A percentile compares a stretch with the other conserved stretches of the same genome.
These are phyloP conservation scores for Cyprinodon tularosa DNA, from an alignment of 2,113 vertebrate genomes.

Conservation along the genomic window DNA sequence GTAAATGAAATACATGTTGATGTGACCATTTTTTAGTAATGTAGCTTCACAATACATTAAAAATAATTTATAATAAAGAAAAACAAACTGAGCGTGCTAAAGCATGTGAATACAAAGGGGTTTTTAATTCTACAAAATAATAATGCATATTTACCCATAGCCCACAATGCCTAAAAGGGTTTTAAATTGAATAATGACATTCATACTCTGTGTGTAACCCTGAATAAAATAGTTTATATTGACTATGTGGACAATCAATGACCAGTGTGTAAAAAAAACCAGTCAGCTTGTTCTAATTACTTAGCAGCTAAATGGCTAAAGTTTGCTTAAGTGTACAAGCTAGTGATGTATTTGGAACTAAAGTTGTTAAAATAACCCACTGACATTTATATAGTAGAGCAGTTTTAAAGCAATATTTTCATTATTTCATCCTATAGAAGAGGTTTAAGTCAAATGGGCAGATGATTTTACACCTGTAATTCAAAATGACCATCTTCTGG, in stretches of 20 bases:
- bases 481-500: background rate
- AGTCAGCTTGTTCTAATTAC: background rate
- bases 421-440: background rate
- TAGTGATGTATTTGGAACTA: background rate
- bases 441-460: background rate
- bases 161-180: background rate
- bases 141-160: too few species aligned
- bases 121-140: background rate
- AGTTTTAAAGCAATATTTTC: too few species aligned
- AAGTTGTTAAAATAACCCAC: background rate
- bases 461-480: background rate
- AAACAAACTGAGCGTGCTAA: background rate
- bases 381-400: background rate
- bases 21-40: too few species aligned
- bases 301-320: background rate
- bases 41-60: background rate
- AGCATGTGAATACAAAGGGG: too few species aligned
- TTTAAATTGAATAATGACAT: background rate
- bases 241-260: background rate
- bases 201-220: background rate
- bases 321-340: background rate
- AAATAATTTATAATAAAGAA: background rate
- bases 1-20: too few species aligned
- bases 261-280: background rate
- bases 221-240: background rate